These are phyloP conservation scores for Psophia crepitans DNA, from an alignment of 2,113 vertebrate species.

Conservation along the genomic window DNA sequence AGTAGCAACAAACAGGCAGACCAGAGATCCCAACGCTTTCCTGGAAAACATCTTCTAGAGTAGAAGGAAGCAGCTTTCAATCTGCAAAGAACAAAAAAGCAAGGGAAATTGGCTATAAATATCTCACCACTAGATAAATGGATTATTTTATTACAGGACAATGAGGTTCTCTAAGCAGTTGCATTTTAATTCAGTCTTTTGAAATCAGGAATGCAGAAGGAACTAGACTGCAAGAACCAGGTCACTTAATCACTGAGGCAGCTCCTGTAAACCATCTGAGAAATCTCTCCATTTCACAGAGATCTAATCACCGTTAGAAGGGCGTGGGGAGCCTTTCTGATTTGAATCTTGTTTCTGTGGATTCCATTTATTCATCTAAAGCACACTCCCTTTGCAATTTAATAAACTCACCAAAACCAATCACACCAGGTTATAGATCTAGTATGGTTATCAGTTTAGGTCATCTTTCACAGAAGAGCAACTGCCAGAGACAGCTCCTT, in stretches of 20 bases:
- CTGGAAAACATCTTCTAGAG: not conserved
- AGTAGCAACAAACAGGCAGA: not conserved
- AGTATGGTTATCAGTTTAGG: not conserved
- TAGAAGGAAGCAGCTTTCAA: not conserved
- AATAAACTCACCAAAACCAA: not conserved
- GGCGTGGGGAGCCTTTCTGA: not conserved
- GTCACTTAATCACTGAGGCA: not conserved
- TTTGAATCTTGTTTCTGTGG: not conserved
- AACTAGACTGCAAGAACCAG: not conserved
- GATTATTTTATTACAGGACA: not conserved
- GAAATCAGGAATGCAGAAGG: accelerated
- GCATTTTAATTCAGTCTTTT: not conserved
- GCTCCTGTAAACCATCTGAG: not conserved
- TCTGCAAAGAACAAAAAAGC: not conserved
- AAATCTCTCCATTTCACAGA: not conserved
- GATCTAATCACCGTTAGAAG: not conserved
- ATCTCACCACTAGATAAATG: accelerated
- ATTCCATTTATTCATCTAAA: not conserved
- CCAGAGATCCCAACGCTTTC: not conserved
- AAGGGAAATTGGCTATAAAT: not conserved
- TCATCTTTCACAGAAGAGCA: not conserved
- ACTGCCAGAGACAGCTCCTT: not conserved
- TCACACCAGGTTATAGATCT: not conserved
- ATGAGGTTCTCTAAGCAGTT: not conserved
- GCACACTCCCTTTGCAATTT: not conserved